Percentiles rank a stretch among this genome's conserved stretches.
Conservation (phyloP, 2,113 vertebrate genomes). For the Orcinus orca region DNA sequence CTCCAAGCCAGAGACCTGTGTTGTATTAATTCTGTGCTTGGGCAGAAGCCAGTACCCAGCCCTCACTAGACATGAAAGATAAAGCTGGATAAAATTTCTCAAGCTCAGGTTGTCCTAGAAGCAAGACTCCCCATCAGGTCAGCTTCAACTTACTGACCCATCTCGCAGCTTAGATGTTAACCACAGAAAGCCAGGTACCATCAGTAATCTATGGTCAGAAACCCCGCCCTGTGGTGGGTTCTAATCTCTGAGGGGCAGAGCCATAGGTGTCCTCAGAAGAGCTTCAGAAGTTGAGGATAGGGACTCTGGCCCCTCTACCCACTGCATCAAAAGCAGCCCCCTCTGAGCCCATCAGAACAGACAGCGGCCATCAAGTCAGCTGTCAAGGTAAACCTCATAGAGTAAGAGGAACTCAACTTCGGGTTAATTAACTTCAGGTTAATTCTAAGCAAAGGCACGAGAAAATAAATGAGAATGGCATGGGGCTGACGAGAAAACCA, state of each 20-base stretch:
- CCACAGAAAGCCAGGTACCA: background rate
- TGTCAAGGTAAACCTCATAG: background rate
- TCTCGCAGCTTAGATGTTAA: background rate
- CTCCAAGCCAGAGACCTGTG: background rate
- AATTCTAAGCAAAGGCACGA: constrained; percentile 2
- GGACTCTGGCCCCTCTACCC: background rate
- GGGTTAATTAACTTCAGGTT: background rate
- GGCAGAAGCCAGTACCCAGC: background rate
- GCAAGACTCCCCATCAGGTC: background rate
- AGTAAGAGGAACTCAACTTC: background rate
- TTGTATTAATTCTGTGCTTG: background rate
- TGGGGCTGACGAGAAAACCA: background rate
- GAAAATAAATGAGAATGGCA: background rate
- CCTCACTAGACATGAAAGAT: background rate
- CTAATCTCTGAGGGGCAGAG: background rate
- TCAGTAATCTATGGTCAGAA: background rate
- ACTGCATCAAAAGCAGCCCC: background rate
- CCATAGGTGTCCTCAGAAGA: background rate
- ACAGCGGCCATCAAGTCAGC: background rate
- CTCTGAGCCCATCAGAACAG: background rate
- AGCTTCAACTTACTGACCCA: background rate
- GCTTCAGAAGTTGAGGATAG: background rate
- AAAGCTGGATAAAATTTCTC: background rate
- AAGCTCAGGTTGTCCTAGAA: background rate
- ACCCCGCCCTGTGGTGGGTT: rapidly evolving